Evolutionary conservation across 2,888 invertebrate species (phyloP).

Genomic region (Yponomeuta sedellus): DNA sequence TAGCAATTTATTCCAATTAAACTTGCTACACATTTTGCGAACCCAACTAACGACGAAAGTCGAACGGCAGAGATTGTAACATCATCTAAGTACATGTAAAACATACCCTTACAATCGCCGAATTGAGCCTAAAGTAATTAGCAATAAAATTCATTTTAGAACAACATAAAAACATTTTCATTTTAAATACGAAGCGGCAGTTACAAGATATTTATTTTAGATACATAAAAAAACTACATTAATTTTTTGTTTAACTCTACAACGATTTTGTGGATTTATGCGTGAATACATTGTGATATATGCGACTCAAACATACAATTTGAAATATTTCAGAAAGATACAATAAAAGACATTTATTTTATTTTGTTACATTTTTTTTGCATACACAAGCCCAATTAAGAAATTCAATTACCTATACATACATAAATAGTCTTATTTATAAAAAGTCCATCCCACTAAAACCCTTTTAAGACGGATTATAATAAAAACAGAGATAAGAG

Average conservation of each 20-base stretch:
- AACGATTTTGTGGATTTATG: background rate
- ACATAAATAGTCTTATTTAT: no score
- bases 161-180: background rate
- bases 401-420: background rate
- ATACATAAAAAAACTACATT: background rate
- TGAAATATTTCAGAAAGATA: background rate
- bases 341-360: background rate
- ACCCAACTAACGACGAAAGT: background rate
- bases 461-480: no score
- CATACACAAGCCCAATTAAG: background rate
- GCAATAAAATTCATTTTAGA: background rate
- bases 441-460: no score
- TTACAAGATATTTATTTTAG: background rate
- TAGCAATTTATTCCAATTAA: background rate
- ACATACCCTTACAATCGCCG: background rate
- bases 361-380: background rate
- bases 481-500: no score
- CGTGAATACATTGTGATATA: background rate
- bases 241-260: background rate
- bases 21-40: background rate
- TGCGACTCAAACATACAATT: background rate
- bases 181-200: background rate
- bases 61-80: background rate
- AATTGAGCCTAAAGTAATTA: background rate
- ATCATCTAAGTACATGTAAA: background rate